Evolutionary conservation across 2,888 invertebrate species (phyloP), one percentile per base, ranked within the genome.

Genomic region (Mythimna ferrago): DNA sequence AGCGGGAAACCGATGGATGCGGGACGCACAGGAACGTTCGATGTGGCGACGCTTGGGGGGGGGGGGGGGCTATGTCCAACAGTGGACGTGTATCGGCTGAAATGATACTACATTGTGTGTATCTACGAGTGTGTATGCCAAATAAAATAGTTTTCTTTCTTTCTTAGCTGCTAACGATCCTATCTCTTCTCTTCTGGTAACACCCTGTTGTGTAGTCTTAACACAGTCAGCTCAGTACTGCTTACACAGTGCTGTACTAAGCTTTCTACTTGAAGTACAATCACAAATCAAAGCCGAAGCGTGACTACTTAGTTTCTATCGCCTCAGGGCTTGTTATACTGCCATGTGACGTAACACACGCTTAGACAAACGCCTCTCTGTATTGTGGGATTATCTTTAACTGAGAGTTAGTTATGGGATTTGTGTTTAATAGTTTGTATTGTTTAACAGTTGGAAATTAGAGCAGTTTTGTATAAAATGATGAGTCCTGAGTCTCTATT

Each of bases 241-340:
- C 65, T 48, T 73, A 26, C 65, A 32, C 11, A n/a, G 4, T 41
- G 48, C 69, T 69, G 38, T 63, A 78, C 48, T 72, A 64, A 76
- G 64, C 79, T 72, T 60, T 64, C 61, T 44, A 51, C 54, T 65
- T 72, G 60, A 60, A 78, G 19, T 78, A 78, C 72, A 76, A 78
- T 64, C 72, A 76, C 78, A 72, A 76, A 78, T 70, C 76, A 76
- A 76, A 76, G 73, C 9, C 38, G 14, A 3, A 78, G 35, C 56
- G 73, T 56, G 60, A 26, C 64, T 78, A 3, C 51, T 72, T 61
- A 61, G 72, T 61, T 72, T 2, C 21, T n/a, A 26, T 26, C 6
- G 79, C 76, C 64, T 56, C 19, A 54, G 19, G 64, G 73, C 51
- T 44, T 78, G 48, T 71, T 65, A 41, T 21, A 41, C 32, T 51